These are phyloP conservation scores for Tyrannus savana DNA, from an alignment of 2,113 vertebrate genomes.

Conservation along the genomic window DNA sequence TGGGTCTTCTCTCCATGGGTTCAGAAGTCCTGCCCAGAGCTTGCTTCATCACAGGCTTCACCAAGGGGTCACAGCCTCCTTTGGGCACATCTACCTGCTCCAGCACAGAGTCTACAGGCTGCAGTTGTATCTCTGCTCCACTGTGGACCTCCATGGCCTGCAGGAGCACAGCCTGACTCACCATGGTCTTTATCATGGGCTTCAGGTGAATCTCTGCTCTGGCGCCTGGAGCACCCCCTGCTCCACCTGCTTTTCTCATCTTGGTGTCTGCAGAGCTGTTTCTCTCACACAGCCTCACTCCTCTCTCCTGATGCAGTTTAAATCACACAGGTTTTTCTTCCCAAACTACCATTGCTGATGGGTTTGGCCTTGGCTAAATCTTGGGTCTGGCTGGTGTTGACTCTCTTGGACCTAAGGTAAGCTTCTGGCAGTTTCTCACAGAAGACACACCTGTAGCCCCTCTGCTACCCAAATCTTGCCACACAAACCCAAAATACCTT, in stretches of 20 bases:
- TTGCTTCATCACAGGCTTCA: neutral
- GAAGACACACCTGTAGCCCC: neutral
- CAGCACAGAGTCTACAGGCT: neutral
- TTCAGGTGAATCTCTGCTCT: neutral
- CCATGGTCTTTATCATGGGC: accelerated
- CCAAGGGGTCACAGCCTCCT: neutral
- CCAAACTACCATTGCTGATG: neutral
- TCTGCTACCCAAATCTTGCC: neutral
- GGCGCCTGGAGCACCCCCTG: neutral
- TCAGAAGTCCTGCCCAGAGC: neutral
- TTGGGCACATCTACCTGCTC: neutral
- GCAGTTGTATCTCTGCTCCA: neutral
- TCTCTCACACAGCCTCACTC: accelerated
- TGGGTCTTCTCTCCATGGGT: neutral
- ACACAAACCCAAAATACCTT: neutral
- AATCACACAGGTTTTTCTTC: neutral
- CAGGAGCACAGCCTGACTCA: neutral
- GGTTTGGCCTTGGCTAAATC: neutral
- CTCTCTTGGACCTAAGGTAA: neutral
- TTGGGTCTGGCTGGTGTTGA: neutral
- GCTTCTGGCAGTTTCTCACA: neutral
- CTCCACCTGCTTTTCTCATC: neutral
- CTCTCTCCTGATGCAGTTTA: neutral
- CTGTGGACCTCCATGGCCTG: too few relatives aligned
- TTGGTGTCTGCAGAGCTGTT: neutral